These are phyloP conservation scores for Malurus leucopterus DNA, from an alignment of 2,797 vertebrate species.

Conservation along the genomic window DNA sequence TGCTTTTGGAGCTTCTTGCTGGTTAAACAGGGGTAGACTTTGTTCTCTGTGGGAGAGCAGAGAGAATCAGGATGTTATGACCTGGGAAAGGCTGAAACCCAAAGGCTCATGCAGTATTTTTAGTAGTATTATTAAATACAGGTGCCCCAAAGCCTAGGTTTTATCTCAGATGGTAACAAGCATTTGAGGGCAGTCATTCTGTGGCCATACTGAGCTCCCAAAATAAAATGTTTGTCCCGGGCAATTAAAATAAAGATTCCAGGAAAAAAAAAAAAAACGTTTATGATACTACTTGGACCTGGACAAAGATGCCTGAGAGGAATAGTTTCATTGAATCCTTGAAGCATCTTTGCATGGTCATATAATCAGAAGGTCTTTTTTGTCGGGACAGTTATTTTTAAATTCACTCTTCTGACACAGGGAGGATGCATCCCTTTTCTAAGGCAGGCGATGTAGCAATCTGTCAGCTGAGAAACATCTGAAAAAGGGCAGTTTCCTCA, in stretches of 20 bases:
- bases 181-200: background rate
- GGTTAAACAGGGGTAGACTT: slow-evolving; percentile 5
- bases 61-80: background rate
- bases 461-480: slow-evolving; percentile 54
- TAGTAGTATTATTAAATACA: background rate
- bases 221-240: background rate
- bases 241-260: background rate
- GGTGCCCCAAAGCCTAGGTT: background rate
- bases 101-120: background rate
- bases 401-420: slow-evolving; percentile 40
- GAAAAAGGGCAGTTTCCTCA: slow-evolving; percentile 34
- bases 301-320: background rate
- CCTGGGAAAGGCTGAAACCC: background rate
- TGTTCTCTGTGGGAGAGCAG: slow-evolving; percentile 31
- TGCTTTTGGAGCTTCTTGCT: slow-evolving; percentile 16
- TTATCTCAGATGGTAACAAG: background rate
- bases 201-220: background rate
- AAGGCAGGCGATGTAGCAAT: slow-evolving; percentile 8
- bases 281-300: background rate
- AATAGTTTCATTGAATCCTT: background rate
- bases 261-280: background rate
- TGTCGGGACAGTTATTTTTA: slow-evolving; percentile 8
- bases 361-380: background rate
- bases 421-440: slow-evolving; percentile 34
- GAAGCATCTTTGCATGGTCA: background rate